Evolutionary conservation across 2,797 vertebrate genomes (phyloP).

Genomic region (Monodelphis domestica): DNA sequence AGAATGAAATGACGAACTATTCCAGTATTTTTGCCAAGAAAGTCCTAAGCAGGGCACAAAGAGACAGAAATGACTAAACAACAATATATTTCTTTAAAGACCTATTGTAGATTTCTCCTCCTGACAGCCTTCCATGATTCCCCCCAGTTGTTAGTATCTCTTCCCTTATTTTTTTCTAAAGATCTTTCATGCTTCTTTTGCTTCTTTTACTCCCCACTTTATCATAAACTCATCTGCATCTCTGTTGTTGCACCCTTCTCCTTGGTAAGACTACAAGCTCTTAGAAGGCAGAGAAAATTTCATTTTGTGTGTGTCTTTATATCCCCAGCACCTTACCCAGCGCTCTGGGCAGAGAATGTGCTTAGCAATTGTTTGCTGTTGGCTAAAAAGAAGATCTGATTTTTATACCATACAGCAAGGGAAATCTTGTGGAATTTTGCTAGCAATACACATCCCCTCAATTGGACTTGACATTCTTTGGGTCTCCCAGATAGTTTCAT

Average conservation of each 20-base stretch:
- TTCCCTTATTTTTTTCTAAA: not conserved
- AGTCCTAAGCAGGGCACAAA: no score
- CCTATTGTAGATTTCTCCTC: not conserved
- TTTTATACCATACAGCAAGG: not conserved
- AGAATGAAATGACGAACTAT: no score
- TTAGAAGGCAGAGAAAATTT: not conserved
- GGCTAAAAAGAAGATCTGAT: not conserved
- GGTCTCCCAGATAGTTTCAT: conserved; percentile 9
- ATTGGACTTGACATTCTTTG: not conserved
- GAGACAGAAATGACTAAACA: no score
- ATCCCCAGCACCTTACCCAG: not conserved
- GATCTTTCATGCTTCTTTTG: not conserved
- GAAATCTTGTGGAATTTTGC: not conserved
- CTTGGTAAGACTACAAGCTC: not conserved
- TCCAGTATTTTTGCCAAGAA: no score
- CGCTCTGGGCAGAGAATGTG: not conserved
- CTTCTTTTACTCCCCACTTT: not conserved
- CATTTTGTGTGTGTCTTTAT: not conserved
- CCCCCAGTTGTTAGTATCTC: not conserved
- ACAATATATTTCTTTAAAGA: not conserved
- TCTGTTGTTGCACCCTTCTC: not conserved
- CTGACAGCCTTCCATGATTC: not conserved
- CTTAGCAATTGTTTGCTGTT: not conserved
- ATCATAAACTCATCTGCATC: not conserved
- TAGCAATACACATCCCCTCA: conserved; percentile 19